phyloP scores from a whole-genome alignment of 1,140 invertebrate species.

The Calliopsis andreniformis region DNA sequence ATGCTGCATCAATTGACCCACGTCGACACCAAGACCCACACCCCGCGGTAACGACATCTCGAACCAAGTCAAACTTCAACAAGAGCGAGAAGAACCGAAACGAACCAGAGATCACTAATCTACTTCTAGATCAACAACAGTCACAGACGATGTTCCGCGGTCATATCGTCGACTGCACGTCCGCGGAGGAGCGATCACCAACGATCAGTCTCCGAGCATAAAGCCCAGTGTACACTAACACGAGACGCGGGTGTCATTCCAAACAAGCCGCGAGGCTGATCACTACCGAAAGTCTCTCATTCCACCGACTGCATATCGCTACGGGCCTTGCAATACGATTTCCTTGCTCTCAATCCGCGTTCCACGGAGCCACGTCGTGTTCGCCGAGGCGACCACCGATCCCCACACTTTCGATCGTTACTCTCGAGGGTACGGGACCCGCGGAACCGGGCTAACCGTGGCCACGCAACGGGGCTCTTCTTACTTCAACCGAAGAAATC shows the following conservation, averaged over 20 bases:
- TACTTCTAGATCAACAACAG: not conserved
- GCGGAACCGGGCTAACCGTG: not conserved
- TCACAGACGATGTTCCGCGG: not conserved
- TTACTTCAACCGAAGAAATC: slow-evolving; percentile 39
- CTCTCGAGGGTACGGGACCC: not conserved
- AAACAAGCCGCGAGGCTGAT: not conserved
- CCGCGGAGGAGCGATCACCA: too few species aligned
- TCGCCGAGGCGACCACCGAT: not conserved
- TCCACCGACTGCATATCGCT: not conserved
- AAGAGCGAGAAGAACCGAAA: not conserved
- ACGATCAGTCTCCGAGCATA: slow-evolving; percentile 7
- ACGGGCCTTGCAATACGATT: not conserved
- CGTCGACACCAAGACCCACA: slow-evolving; percentile 87
- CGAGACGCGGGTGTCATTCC: slow-evolving; percentile 35
- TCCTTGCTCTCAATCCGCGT: not conserved
- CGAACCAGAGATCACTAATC: slow-evolving; percentile 3
- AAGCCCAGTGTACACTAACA: slow-evolving; percentile 32
- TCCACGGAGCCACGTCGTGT: not conserved
- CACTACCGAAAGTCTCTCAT: not conserved
- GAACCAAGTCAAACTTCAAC: not conserved
- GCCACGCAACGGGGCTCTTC: slow-evolving; percentile 2
- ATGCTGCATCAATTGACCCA: slow-evolving; percentile 88
- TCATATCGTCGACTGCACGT: not conserved
- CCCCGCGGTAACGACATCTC: slow-evolving; percentile 86
- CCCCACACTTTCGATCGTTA: not conserved